Base-by-base conservation (phyloP, 2,797 vertebrate genomes). In the Siniperca scherzeri region DNA sequence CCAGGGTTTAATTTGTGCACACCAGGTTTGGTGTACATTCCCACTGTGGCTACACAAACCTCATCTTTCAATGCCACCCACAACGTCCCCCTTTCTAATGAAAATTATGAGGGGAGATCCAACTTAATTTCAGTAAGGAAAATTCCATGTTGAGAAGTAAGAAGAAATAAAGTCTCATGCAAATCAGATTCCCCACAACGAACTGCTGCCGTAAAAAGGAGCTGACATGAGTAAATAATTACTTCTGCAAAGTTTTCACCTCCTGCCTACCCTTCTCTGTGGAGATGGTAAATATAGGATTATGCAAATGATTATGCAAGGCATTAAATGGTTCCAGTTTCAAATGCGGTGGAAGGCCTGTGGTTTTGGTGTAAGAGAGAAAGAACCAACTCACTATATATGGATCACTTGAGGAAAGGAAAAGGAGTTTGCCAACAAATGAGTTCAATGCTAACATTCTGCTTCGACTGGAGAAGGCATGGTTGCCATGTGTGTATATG, bases 171-270 rank as follows among this genome's bases (percentile, higher is more conserved):
- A 60, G 60, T 62, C 76, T 82, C 55, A 81, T 72, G 72, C 64
- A 74, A 85, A 80, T 83, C 65, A 38, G 80, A 56, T 69, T 74
- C 68, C 36, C 77, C 70, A 6, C 70, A 66, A 72, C 9, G 56
- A 48, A 50, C 62, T 55, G 76, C 85, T 73, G 25, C 74, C 65
- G 44, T 74, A 67, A 85, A 83, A 50, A 83, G 76, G 50, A 78
- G 70, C 74, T 42, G 82, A 88, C 83, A 68, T 59, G 60, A 88
- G 91, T 83, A 89, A 92, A 91, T 86, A 86, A 89, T 88, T 70
- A 86, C 83, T 82, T 46, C 52, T 22, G 62, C 68, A 83, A 50
- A 67, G 78, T 68, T 71, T 59, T 74, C 75, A 30, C 80, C 78
- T 70, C 62, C 69, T 7, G 21, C 57, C 72, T 6, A 5, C 55